Evolutionary conservation across 2,797 vertebrate genomes (phyloP).

Genomic region (Ispidina picta): DNA sequence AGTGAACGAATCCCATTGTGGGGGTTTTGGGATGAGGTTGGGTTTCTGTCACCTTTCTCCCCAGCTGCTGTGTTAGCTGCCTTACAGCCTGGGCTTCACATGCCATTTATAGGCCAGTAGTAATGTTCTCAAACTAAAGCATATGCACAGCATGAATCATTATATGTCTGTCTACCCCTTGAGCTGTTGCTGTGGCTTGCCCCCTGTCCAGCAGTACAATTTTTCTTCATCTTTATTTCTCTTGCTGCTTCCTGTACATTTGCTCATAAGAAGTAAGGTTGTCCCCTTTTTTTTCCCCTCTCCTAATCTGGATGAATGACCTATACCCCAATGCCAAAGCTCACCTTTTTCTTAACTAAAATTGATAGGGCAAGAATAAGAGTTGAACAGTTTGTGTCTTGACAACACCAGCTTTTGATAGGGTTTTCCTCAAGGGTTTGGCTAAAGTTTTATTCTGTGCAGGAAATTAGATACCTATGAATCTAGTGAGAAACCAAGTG

Average conservation of each 20-base stretch:
- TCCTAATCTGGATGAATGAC: background rate
- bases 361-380: background rate
- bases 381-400: background rate
- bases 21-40: background rate
- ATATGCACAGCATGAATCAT: background rate
- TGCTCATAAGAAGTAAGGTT: background rate
- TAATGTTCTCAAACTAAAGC: background rate
- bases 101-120: background rate
- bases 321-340: background rate
- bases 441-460: background rate
- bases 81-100: background rate
- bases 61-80: fast-evolving
- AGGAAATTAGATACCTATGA: background rate
- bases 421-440: background rate
- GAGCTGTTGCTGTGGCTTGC: background rate
- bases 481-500: background rate
- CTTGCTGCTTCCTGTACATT: background rate
- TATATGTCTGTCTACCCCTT: background rate
- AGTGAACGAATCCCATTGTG: background rate
- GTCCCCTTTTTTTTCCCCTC: background rate
- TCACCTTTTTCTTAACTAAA: background rate
- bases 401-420: background rate
- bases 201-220: background rate
- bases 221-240: background rate
- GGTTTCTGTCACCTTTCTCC: background rate